Evolutionary conservation across 2,113 vertebrate species (phyloP), one percentile per base, ranked within the genome.

Genomic region (Centropristis striata): DNA sequence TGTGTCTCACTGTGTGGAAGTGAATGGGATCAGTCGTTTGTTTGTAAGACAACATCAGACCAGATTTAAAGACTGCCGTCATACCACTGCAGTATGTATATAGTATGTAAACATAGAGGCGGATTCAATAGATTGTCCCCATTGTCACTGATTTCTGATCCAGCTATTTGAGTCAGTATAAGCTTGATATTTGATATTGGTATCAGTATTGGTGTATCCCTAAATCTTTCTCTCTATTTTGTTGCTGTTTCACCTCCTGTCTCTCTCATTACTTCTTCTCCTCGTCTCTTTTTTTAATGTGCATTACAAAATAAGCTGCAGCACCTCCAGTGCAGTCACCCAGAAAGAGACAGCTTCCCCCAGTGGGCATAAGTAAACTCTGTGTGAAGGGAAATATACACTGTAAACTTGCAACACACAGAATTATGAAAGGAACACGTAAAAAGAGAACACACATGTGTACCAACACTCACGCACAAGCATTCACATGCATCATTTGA

Each of bases 241-340:
- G n/a, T 49, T 55, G 16, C 4, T 2, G 42, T 20, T 37, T 65
- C 46, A 37, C 46, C 32, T 77, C 28, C 16, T 0, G 41, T 60
- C 27, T 50, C 23, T 20, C 47, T 21, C 15, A 27, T 53, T 74
- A 46, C 37, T 68, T 66, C 5, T 41, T 64, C 37, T 66, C 10
- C 23, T 60, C 18, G 4, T 55, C 41, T 71, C 42, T 57, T 55
- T 72, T 68, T 85, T 86, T 75, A 84, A 85, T 75, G 55, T 84
- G 75, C 68, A 78, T 80, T 73, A 60, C 54, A 86, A 86, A 88
- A 84, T 58, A 42, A 88, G 83, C 60, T 66, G 57, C 61, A 84
- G 61, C 73, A 85, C 49, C 72, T 87, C 49, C 64, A 66, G 75
- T 71, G 77, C 84, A 89, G 64, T 60, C 71, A 87, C 70, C 65